phyloP scores from a whole-genome alignment of 2,113 vertebrate species.

The Notechis scutatus region DNA sequence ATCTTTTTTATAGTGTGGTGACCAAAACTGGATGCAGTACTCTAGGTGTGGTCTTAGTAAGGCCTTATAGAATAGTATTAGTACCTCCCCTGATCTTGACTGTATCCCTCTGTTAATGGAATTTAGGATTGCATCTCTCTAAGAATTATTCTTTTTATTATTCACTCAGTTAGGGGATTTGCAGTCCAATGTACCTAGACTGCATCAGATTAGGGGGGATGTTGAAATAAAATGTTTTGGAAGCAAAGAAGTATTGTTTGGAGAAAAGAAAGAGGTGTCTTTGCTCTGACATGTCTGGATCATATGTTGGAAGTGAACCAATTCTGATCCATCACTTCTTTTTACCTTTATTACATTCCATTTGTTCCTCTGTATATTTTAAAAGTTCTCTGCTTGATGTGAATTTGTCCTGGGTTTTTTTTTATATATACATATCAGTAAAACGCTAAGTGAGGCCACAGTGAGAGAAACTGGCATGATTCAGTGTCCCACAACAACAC shows the following conservation, averaged over 20 bases:
- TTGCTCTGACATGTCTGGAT: not conserved
- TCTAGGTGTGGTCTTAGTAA: no score
- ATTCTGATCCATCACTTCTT: not conserved
- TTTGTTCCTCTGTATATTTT: not conserved
- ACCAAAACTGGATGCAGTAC: no score
- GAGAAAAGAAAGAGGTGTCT: not conserved
- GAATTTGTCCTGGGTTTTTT: not conserved
- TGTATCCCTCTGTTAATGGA: no score
- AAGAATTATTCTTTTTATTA: no score
- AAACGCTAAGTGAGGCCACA: not conserved
- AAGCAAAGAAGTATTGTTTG: not conserved
- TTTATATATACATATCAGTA: not conserved
- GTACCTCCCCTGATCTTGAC: no score
- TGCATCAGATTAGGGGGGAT: not conserved
- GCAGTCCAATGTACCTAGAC: not conserved
- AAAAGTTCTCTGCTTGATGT: not conserved
- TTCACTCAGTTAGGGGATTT: not conserved
- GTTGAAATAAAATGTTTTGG: not conserved
- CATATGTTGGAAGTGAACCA: not conserved
- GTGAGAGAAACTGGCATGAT: not conserved
- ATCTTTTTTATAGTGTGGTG: no score
- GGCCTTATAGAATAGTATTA: no score
- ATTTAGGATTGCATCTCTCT: no score
- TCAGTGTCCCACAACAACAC: not conserved
- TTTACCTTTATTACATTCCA: not conserved